Conservation (phyloP, 2,888 invertebrate species). For the Cremastinae sp. region DNA sequence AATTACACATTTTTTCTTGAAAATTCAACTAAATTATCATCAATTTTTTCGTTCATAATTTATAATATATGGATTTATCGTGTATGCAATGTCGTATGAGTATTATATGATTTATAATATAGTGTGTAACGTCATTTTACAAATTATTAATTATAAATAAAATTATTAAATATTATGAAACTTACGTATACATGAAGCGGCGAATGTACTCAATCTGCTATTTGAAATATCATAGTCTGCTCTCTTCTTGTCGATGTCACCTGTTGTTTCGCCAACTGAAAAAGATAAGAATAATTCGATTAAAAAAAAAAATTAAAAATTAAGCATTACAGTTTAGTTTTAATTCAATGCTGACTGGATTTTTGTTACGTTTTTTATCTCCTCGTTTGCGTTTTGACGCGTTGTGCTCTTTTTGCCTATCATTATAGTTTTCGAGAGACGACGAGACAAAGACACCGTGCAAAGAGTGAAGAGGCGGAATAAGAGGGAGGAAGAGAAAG, state of each 20-base stretch:
- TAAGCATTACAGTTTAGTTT: no score
- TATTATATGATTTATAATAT: no score
- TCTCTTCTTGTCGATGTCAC: conserved; percentile 73
- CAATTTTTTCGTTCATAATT: no score
- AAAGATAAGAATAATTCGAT: conserved; percentile 58
- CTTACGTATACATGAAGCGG: conserved; percentile 80
- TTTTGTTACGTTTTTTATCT: neutral
- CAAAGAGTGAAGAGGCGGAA: neutral
- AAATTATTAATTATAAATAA: neutral
- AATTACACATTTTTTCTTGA: no score
- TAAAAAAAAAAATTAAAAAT: no score
- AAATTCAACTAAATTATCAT: no score
- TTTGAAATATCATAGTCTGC: conserved; percentile 78
- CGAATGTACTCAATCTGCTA: conserved; percentile 79
- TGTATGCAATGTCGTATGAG: no score
- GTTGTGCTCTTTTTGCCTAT: neutral
- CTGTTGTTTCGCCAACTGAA: conserved; percentile 68
- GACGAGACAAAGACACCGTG: neutral
- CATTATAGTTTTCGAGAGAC: neutral
- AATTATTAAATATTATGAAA: conserved; percentile 52
- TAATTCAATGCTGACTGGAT: no score
- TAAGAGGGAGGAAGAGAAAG: neutral
- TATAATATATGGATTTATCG: no score
- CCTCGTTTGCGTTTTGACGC: neutral
- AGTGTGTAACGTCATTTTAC: neutral